Evolutionary conservation across 2,113 vertebrate species (phyloP).

Genomic region (Dinomys branickii): DNA sequence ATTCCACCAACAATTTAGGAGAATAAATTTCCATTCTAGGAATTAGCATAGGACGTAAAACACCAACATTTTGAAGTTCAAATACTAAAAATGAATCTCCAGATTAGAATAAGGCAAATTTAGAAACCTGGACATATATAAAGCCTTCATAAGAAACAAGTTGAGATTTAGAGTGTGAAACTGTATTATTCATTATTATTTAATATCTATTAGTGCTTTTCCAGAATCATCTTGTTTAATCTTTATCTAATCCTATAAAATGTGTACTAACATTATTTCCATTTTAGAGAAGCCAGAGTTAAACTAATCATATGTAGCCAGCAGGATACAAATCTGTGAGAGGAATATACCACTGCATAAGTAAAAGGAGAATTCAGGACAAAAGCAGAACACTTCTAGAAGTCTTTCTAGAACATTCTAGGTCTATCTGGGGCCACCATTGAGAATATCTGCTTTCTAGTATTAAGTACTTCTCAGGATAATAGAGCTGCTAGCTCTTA

Average conservation of each 20-base stretch:
- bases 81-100: neutral
- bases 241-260: neutral
- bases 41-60: neutral
- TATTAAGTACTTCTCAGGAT: neutral
- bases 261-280: neutral
- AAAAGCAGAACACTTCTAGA: neutral
- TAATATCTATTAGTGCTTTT: neutral
- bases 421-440: neutral
- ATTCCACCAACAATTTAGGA: neutral
- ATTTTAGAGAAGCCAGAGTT: neutral
- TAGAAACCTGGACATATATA: neutral
- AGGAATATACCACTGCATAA: neutral
- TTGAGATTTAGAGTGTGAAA: neutral
- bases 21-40: neutral
- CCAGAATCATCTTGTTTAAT: neutral
- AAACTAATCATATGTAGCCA: neutral
- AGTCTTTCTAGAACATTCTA: neutral
- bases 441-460: neutral
- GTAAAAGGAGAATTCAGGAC: neutral
- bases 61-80: neutral
- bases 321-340: neutral
- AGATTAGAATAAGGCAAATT: neutral
- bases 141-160: neutral
- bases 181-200: neutral
- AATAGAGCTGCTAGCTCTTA: neutral